Evolutionary conservation across 2,888 invertebrate species (phyloP), one percentile per base, ranked within the genome.

Genomic region (Drosophila niveifrons): DNA sequence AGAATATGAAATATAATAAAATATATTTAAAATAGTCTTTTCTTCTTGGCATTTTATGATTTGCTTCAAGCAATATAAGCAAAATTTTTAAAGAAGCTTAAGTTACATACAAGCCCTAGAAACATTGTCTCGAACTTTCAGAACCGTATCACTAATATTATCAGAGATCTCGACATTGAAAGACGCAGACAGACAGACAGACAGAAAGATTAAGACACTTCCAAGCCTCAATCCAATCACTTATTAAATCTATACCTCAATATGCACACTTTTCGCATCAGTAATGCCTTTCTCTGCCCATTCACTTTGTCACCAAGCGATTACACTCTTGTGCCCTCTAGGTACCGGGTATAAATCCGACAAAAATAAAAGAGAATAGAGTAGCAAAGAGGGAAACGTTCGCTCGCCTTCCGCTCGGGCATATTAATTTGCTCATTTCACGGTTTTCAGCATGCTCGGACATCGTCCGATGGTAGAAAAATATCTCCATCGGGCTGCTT

Each of bases 401-500:
- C 3, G 23, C 28, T 34, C 43, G 53, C 43, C 47, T 23, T 13
- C 13, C 15, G 44, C 10, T 51, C 28, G 15, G 34, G 58, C 57
- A 77, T 74, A 62, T 58, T 68, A 73, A 75, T 72, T 86, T 87
- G 87, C 82, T 87, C 88, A 87, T 86, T 86, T 89, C 70, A 89
- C 67, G 87, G 73, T 66, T 72, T 80, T 72, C 67, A 57, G 29
- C 61, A 66, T 69, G 68, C 44, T 67, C 57, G 70, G 53, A 61
- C 65, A 75, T 80, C 80, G 78, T 74, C 72, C 80, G 68, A 61
- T 36, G 68, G 72, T 23, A 23, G 62, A 72, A 68, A 78, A 80
- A 83, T 57, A 44, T 57, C 46, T 57, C 44, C 18, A 87, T 82
- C 83, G 85, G 67, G 67, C 70, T 78, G 78, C 15, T 57, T 57